Evolutionary conservation across 1,140 invertebrate genomes (phyloP).

Genomic region (Penaeus vannamei): DNA sequence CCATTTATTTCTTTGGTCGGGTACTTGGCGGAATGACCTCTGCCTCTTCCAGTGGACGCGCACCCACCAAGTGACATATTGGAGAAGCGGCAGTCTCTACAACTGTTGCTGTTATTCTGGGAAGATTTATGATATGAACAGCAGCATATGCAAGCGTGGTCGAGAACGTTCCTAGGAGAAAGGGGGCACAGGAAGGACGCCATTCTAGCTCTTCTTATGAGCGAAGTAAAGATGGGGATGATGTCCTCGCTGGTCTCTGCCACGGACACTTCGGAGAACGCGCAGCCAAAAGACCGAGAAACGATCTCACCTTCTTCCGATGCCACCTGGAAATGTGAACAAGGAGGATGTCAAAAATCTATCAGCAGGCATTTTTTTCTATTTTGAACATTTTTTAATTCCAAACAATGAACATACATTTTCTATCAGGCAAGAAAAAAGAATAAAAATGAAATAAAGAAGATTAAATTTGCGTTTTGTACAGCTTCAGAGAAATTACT

Average conservation of each 20-base stretch:
- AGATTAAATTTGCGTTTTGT: too few relatives aligned
- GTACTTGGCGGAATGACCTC: too few relatives aligned
- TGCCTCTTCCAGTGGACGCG: not conserved
- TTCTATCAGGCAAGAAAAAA: not conserved
- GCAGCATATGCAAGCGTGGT: not conserved
- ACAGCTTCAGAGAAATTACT: too few relatives aligned
- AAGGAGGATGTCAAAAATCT: too few relatives aligned
- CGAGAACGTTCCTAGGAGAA: not conserved
- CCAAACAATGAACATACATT: too few relatives aligned
- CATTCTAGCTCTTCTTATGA: constrained; percentile 37
- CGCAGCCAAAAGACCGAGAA: constrained; percentile 46
- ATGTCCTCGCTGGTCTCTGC: constrained; percentile 60
- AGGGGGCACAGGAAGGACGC: constrained; percentile 37
- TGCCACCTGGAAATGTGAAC: constrained; percentile 29
- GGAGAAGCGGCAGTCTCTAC: not conserved
- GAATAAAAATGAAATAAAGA: not conserved
- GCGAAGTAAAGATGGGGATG: constrained; percentile 55
- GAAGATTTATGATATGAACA: not conserved
- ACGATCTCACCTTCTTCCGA: constrained; percentile 34
- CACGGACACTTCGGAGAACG: constrained; percentile 57
- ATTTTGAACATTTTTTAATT: too few relatives aligned
- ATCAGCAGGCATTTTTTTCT: too few relatives aligned
- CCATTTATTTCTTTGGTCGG: not conserved
- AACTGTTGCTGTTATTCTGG: not conserved
- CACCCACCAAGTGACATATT: not conserved